Base-by-base conservation (phyloP, 1,140 invertebrate genomes). In the Hormaphis cornu region DNA sequence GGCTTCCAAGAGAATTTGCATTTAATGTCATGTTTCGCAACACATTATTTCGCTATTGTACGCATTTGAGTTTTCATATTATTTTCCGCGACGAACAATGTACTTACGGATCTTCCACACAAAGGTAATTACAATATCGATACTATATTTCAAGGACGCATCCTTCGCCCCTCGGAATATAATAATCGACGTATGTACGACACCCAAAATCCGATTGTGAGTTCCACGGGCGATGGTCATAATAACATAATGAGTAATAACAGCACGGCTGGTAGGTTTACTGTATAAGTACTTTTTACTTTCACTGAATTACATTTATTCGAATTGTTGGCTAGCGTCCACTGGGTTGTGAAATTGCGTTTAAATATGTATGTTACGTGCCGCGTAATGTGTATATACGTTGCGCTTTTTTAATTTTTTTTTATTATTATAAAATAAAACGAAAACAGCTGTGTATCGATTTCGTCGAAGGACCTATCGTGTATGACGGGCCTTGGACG, bases 281-380 rank as follows among this genome's bases (percentile, higher is more conserved):
- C 44, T 48, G 33, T 66, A 66, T 8, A 48, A n/a, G n/a, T n/a
- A n/a, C n/a, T 48, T 66, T 33, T 66, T 66, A 66, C 61, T 66
- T 66, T 66, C 61, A 66, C 61, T 66, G 61, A 66, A 66, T 66
- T 66, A 66, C 50, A 66, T 63, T 46, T 48, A 48, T 61, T 61
- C 28, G 26, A 46, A n/a, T n/a, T n/a, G 24, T 66, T 66, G 61
- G 61, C 61, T 50, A 30, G 28, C 28, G 61, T 66, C 61, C 61
- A 66, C 44, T 66, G 61, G 44, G 28, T 66, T 66, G 44, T 66
- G 61, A 66, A 66, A 66, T 66, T 66, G 61, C 33, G 18, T 66
- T 66, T n/a, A n/a, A n/a, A n/a, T n/a, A n/a, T n/a, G n/a, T n/a
- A n/a, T n/a, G n/a, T n/a, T 48, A 66, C 28, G 61, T 66, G 44